Evolutionary conservation across 2,113 vertebrate genomes (phyloP).

Genomic region (Arothron firmamentum): DNA sequence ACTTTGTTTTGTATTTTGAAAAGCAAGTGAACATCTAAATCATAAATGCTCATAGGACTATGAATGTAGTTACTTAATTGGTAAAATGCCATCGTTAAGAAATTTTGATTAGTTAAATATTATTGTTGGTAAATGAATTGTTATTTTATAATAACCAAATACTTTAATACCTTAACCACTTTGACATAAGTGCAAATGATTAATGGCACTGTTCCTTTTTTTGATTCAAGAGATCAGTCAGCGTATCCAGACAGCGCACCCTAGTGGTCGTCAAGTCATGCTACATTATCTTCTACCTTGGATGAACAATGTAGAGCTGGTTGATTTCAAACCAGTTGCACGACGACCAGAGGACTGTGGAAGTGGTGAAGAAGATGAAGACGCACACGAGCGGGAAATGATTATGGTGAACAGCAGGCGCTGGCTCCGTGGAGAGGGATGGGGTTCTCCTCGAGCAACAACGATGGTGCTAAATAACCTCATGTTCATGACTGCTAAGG

Average conservation of each 20-base stretch:
- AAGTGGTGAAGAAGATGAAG: slow-evolving; percentile 81
- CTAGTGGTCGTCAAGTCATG: slow-evolving; percentile 95
- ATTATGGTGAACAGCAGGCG: slow-evolving; percentile 94
- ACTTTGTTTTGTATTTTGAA: too few species aligned
- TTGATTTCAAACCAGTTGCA: slow-evolving; percentile 85
- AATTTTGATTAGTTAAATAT: too few species aligned
- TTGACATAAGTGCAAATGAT: too few species aligned
- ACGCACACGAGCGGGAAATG: slow-evolving; percentile 82
- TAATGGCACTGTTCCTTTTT: neutral
- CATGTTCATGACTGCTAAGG: slow-evolving; percentile 99
- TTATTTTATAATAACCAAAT: too few species aligned
- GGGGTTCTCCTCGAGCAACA: slow-evolving; percentile 95
- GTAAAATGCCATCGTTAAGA: neutral
- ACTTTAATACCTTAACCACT: too few species aligned
- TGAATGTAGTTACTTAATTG: neutral
- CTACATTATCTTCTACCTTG: slow-evolving; percentile 95
- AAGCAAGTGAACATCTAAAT: too few species aligned
- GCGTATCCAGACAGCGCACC: slow-evolving; percentile 94
- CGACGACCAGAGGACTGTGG: slow-evolving; percentile 78
- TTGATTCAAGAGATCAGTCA: slow-evolving; percentile 89
- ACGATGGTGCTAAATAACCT: slow-evolving; percentile 98
- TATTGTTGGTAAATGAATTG: too few species aligned
- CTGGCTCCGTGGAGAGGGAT: slow-evolving; percentile 94
- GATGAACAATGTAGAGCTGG: slow-evolving; percentile 98
- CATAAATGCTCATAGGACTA: too few species aligned